Conservation (phyloP, 2,888 invertebrate genomes). For the Hirtodrosophila trivittata region DNA sequence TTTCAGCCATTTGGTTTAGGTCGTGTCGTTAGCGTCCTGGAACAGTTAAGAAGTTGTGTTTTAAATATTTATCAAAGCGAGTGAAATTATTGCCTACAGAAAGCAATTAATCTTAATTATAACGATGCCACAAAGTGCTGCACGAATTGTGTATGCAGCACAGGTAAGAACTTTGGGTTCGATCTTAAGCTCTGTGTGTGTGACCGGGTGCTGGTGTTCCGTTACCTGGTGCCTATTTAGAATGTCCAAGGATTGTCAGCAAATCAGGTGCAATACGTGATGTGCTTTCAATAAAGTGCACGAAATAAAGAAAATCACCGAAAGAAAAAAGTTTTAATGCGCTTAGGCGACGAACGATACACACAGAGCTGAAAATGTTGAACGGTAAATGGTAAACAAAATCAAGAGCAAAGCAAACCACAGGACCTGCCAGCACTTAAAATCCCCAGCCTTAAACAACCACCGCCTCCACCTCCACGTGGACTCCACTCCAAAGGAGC, state of each 20-base stretch:
- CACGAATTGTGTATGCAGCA: slow-evolving; percentile 55
- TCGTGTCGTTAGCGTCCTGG: no score
- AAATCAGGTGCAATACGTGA: slow-evolving; percentile 82
- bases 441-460: slow-evolving; percentile 13
- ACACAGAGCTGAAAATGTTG: slow-evolving; percentile 54
- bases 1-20: no score
- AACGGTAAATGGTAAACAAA: slow-evolving; percentile 62
- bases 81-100: slow-evolving; percentile 25
- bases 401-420: slow-evolving; percentile 58
- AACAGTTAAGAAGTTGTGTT: slow-evolving; percentile 1
- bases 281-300: slow-evolving; percentile 75
- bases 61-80: slow-evolving; percentile 22
- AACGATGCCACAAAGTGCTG: slow-evolving; percentile 25
- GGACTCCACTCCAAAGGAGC: slow-evolving; percentile 35
- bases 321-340: slow-evolving; percentile 68
- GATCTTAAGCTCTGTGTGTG: slow-evolving; percentile 38
- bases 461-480: neutral
- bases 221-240: slow-evolving; percentile 42
- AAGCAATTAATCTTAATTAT: slow-evolving; percentile 76
- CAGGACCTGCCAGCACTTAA: slow-evolving; percentile 57
- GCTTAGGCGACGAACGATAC: slow-evolving; percentile 67
- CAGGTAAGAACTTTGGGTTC: slow-evolving; percentile 45
- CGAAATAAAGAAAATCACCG: slow-evolving; percentile 49
- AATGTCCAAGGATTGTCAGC: slow-evolving; percentile 71
- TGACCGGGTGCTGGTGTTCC: slow-evolving; percentile 3